A percentile compares a stretch with the other conserved stretches of the same genome.
These are phyloP conservation scores for Beroe ovata DNA, from an alignment of 37 sponge, comb jelly and placozoan genomes.

Conservation along the genomic window DNA sequence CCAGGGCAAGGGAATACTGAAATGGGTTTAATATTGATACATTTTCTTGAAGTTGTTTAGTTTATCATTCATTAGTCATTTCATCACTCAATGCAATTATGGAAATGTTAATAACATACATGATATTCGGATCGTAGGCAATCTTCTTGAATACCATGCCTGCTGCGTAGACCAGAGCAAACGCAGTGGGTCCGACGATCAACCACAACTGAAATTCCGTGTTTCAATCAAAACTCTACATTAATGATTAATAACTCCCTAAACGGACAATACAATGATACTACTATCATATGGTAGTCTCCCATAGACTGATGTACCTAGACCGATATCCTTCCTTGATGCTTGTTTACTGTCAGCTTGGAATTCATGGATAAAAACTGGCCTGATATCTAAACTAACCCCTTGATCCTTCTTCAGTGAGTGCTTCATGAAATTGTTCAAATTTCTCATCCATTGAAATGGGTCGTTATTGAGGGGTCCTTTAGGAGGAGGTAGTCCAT, in stretches of 20 bases:
- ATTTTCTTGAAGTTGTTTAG: too few relatives aligned
- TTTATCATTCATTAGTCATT: too few relatives aligned
- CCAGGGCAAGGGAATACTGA: conserved; percentile 50
- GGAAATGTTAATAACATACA: too few relatives aligned
- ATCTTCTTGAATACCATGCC: conserved; percentile 45
- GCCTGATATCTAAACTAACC: too few relatives aligned
- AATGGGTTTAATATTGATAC: not conserved
- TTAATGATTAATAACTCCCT: not conserved
- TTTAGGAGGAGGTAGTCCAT: conserved; percentile 41
- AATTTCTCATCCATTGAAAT: conserved; percentile 1
- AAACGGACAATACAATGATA: too few relatives aligned
- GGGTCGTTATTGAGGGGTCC: conserved; percentile 47
- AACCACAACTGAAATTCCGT: conserved; percentile 32
- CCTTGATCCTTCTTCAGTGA: conserved; percentile 60
- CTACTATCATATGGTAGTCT: too few relatives aligned
- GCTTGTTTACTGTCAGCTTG: too few relatives aligned
- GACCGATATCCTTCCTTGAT: too few relatives aligned
- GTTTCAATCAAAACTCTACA: not conserved
- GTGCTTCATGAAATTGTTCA: conserved; percentile 18
- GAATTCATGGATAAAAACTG: too few relatives aligned
- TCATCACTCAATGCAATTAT: too few relatives aligned
- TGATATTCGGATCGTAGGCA: conserved; percentile 32
- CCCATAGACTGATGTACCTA: too few relatives aligned
- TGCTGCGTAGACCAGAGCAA: not conserved
- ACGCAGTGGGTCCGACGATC: conserved; percentile 41